Evolutionary conservation across 2,888 invertebrate species (phyloP).

Genomic region (Margaritifera margaritifera): DNA sequence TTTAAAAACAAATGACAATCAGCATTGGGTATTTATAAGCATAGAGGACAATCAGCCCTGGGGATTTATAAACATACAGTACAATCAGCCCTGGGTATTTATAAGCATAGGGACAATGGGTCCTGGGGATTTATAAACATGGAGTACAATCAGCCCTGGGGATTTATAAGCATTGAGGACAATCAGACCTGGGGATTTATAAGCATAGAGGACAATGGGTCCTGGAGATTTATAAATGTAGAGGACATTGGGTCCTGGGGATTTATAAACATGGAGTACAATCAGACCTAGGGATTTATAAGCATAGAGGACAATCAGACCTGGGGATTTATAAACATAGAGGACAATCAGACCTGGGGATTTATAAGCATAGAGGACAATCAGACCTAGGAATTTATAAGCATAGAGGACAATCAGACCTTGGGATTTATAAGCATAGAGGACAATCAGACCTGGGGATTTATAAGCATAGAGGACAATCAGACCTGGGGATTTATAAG

Average conservation of each 20-base stretch:
- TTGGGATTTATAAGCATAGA: too few relatives aligned
- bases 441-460: neutral
- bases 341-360: too few relatives aligned
- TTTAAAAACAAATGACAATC: neutral
- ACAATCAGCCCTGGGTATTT: neutral
- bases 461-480: neutral
- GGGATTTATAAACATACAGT: neutral
- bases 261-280: neutral
- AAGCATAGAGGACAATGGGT: neutral
- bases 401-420: neutral
- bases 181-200: too few relatives aligned
- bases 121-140: constrained; percentile 1
- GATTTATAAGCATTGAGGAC: neutral
- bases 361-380: too few relatives aligned
- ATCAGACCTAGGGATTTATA: neutral
- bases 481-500: too few relatives aligned
- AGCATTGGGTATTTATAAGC: neutral
- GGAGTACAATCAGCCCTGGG: neutral
- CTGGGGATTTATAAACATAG: neutral
- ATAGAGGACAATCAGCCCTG: neutral
- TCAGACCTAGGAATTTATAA: neutral
- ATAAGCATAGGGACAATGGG: neutral
- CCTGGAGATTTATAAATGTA: neutral
- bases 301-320: neutral
- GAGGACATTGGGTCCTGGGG: too few relatives aligned